These are phyloP conservation scores for Cololabis saira DNA, from an alignment of 2,113 vertebrate species.

Conservation along the genomic window DNA sequence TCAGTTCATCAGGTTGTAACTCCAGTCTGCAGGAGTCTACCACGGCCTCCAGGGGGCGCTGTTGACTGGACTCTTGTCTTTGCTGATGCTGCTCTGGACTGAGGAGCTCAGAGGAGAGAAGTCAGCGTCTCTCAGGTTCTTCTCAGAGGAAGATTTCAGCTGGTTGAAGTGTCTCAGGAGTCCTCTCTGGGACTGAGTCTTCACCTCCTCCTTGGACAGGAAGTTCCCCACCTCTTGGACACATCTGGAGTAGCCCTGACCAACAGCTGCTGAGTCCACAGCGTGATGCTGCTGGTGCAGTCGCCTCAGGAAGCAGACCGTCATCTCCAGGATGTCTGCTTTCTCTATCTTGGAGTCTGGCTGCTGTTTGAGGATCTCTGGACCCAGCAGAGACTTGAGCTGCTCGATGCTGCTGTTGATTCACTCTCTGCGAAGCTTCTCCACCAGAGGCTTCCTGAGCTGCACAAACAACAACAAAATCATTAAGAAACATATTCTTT, in stretches of 20 bases:
- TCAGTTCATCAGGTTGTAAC: neutral
- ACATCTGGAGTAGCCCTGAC: neutral
- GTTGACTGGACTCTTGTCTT: constrained; percentile 51
- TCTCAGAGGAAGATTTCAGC: constrained; percentile 30
- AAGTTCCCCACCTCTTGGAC: neutral
- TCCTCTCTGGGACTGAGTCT: constrained; percentile 18
- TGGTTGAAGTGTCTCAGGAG: constrained; percentile 48
- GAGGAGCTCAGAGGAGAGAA: constrained; percentile 47
- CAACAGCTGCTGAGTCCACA: neutral
- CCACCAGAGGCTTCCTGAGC: constrained; percentile 68
- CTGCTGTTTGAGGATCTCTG: constrained; percentile 68
- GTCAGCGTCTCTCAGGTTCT: constrained; percentile 30
- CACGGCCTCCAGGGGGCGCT: constrained; percentile 71
- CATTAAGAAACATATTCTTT: constrained; percentile 21
- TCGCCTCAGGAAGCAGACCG: constrained; percentile 51
- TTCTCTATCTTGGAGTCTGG: constrained; percentile 77
- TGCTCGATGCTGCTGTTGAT: constrained; percentile 73
- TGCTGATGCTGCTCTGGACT: constrained; percentile 41
- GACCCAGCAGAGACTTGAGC: constrained; percentile 66
- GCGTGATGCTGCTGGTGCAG: constrained; percentile 22
- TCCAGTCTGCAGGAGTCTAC: constrained; percentile 50
- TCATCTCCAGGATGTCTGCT: constrained; percentile 76
- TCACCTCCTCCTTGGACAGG: constrained; percentile 1
- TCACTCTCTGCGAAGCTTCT: constrained; percentile 70
- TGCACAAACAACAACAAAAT: constrained; percentile 23